Evolutionary conservation across 2,113 vertebrate genomes (phyloP), one percentile per base, ranked within the genome.

Genomic region (Aldabrachelys gigantea): DNA sequence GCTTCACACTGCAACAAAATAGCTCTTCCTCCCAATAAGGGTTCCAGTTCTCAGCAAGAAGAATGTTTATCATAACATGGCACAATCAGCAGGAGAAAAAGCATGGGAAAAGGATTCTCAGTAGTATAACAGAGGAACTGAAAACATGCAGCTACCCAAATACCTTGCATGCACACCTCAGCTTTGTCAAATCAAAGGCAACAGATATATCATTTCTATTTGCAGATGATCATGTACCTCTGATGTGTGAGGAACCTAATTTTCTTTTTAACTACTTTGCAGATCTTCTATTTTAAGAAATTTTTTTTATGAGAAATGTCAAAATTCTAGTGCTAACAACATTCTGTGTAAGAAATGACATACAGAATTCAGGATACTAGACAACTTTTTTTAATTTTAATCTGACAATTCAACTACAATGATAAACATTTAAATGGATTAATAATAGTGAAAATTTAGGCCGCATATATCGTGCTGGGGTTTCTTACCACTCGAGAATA

Each of bases 191-290:
- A 96, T 95, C 93, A 93, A 81, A 96, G 91, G 94, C 84, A 97
- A 92, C 91, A 94, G 96, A 96, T 96, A 97, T 96, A 94, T 95
- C 96, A 97, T 52, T 95, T 95, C 95, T 97, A 96, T 97, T 97
- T 97, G 95, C 93, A 95, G 96, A 85, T 93, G 93, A 97, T 95
- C 91, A 93, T 95, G 93, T 80, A 96, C 85, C 91, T 92, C 94
- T 94, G 89, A 95, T 96, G 92, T 96, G 95, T 95, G 93, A 92
- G 88, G 91, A 69, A 89, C 96, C 95, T 94, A 93, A 96, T 96
- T 96, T 92, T 97, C 95, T 93, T 91, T 47, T 88, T 87, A 96
- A 95, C 83, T 95, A 92, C 96, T 97, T 94, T 93, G 93, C 94
- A 96, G 93, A 94, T 94, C 93, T 94, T 96, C 16, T 25, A 95